A percentile compares a stretch with the other conserved stretches of the same genome.
These are phyloP conservation scores for Macaria notata DNA, from an alignment of 2,888 invertebrate species.

Conservation along the genomic window DNA sequence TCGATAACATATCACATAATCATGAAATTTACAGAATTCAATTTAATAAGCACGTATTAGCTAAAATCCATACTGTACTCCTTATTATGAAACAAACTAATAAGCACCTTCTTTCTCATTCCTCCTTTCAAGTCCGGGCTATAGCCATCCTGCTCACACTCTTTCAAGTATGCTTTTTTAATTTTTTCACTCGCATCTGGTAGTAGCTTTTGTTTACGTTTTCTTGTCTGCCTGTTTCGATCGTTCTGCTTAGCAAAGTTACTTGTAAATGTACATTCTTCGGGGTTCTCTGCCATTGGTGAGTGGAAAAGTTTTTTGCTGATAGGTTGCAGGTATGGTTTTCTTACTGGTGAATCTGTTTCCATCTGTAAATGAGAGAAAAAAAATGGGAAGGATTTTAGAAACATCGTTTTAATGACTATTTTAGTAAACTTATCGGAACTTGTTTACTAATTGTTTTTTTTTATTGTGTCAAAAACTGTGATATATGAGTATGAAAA, in stretches of 20 bases:
- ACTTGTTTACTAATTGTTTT: no score
- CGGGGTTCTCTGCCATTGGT: slow-evolving; percentile 46
- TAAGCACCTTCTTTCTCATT: slow-evolving; percentile 61
- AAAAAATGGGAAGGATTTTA: no score
- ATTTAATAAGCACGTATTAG: slow-evolving; percentile 10
- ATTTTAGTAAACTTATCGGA: no score
- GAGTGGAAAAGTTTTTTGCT: slow-evolving; percentile 70
- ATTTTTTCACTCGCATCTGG: slow-evolving; percentile 57
- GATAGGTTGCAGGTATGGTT: slow-evolving; percentile 55
- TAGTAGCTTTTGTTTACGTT: slow-evolving; percentile 57
- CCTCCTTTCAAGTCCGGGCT: slow-evolving; percentile 50
- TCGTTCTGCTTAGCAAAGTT: slow-evolving; percentile 37
- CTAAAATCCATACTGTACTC: slow-evolving; percentile 63
- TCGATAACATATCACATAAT: no score
- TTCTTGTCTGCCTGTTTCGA: slow-evolving; percentile 46
- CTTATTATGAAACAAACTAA: slow-evolving; percentile 65
- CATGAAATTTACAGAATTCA: no score
- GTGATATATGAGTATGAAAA: no score
- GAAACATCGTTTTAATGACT: no score
- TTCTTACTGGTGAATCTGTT: slow-evolving; percentile 63
- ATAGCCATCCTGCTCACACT: slow-evolving; percentile 55
- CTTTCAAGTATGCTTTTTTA: slow-evolving; percentile 57
- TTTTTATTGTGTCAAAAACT: no score
- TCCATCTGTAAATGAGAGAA: slow-evolving; percentile 54
- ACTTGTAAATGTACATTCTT: slow-evolving; percentile 37